Percentiles rank a stretch among this genome's conserved stretches.
Evolutionary conservation across 2,797 vertebrate genomes (phyloP).

Genomic region (Catharus ustulatus): DNA sequence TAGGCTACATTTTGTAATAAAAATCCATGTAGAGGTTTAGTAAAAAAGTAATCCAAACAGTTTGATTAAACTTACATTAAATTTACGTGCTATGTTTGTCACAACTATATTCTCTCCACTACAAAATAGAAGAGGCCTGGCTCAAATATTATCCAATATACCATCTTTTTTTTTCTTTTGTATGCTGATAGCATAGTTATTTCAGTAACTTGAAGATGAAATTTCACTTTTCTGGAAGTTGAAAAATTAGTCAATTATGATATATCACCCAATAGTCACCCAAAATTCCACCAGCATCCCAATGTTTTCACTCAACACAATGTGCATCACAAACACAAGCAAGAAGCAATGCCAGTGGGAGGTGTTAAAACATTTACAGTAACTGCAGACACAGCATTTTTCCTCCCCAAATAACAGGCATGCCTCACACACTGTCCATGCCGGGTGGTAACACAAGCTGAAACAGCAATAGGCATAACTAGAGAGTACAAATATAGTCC

Average conservation of each 20-base stretch:
- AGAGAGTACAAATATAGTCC: neutral
- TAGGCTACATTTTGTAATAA: neutral
- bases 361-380: neutral
- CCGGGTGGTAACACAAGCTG: neutral
- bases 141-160: neutral
- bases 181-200: neutral
- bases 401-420: neutral
- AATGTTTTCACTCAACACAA: neutral
- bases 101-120: neutral
- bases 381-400: neutral
- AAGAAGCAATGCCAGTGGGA: neutral
- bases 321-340: fast-evolving
- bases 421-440: neutral
- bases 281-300: neutral
- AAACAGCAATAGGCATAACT: neutral
- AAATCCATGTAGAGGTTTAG: neutral
- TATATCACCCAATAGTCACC: neutral
- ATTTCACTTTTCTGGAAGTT: neutral
- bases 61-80: neutral
- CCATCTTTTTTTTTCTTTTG: neutral
- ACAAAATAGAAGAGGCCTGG: neutral
- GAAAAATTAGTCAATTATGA: neutral
- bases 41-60: neutral
- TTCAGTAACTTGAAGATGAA: neutral
- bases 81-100: neutral